A percentile compares a stretch with the other conserved stretches of the same genome.
Conservation (phyloP, 1,140 invertebrate genomes). For the Brachionus asplanchnoidis region DNA sequence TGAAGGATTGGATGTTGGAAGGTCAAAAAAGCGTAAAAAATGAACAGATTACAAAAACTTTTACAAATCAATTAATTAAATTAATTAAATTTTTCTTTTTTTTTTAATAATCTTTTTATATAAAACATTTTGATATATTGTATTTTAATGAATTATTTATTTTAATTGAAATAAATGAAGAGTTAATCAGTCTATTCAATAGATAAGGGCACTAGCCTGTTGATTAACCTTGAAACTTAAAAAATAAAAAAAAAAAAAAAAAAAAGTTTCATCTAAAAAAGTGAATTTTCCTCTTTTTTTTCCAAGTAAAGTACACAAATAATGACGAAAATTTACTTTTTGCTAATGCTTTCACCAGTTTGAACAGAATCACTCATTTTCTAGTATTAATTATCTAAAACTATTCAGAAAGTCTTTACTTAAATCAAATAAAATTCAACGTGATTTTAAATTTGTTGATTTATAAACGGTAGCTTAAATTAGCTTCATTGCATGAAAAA, state of each 20-base stretch:
- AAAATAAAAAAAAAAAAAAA: no score
- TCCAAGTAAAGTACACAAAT: not conserved
- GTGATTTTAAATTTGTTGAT: not conserved
- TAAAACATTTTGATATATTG: no score
- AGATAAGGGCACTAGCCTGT: no score
- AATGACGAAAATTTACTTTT: not conserved
- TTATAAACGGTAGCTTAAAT: not conserved
- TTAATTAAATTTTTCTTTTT: no score
- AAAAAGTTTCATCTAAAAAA: not conserved
- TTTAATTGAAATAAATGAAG: no score
- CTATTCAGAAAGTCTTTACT: not conserved
- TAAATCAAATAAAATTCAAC: not conserved
- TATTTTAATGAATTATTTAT: no score
- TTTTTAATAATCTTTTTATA: no score
- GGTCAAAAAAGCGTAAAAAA: no score
- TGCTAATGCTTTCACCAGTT: not conserved
- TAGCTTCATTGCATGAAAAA: not conserved
- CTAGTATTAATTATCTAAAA: not conserved
- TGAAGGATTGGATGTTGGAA: no score
- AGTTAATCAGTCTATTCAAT: no score
- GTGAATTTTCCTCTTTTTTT: not conserved
- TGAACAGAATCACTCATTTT: not conserved
- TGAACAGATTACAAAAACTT: no score
- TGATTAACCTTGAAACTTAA: not conserved
- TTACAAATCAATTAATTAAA: no score